phyloP scores from a whole-genome alignment of 2,888 invertebrate species.

The Cerastis leucographa region DNA sequence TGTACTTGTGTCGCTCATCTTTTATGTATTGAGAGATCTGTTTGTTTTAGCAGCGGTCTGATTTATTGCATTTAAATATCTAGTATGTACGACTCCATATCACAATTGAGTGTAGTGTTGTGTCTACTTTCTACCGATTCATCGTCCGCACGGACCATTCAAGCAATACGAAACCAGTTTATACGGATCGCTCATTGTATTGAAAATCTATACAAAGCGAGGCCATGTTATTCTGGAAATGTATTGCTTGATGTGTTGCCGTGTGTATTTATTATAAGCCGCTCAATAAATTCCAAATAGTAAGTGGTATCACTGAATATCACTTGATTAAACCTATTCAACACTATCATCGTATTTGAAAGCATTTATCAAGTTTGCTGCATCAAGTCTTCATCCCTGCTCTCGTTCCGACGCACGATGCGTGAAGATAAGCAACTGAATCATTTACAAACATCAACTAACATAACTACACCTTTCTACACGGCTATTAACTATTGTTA shows the following conservation, averaged over 20 bases:
- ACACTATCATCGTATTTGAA: slow-evolving; percentile 9
- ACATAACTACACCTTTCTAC: neutral
- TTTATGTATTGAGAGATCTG: slow-evolving; percentile 22
- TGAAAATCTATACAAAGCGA: too few relatives aligned
- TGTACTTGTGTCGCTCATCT: slow-evolving; percentile 18
- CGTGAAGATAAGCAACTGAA: slow-evolving; percentile 52
- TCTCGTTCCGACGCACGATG: neutral
- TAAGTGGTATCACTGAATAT: neutral
- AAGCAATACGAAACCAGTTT: too few relatives aligned
- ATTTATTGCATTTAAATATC: neutral
- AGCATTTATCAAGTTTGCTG: neutral
- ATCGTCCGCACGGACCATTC: too few relatives aligned
- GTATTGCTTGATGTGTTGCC: too few relatives aligned
- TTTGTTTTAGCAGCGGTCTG: neutral
- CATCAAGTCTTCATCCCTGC: neutral
- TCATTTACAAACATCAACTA: slow-evolving; percentile 13
- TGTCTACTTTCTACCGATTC: neutral
- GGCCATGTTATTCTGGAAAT: too few relatives aligned
- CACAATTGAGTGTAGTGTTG: neutral
- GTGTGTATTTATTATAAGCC: neutral
- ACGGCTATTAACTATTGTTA: slow-evolving; percentile 20
- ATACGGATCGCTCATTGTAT: too few relatives aligned
- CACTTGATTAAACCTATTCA: neutral
- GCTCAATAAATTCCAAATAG: neutral
- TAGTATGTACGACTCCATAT: neutral